phyloP scores from a whole-genome alignment of 2,797 vertebrate species.

The Gymnothorax reevesii region DNA sequence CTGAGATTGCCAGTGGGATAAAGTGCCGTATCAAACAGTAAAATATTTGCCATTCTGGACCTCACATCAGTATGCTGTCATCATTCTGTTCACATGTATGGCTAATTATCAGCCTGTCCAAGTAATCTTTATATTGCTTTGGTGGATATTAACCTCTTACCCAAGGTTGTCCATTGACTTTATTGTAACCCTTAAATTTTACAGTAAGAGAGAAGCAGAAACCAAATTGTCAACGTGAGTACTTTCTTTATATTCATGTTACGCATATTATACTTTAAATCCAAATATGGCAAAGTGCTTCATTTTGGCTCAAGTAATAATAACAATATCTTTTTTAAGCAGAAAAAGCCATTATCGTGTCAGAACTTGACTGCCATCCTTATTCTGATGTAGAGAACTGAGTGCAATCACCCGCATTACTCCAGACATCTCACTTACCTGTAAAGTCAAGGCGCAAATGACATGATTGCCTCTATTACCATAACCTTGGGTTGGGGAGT shows the following conservation, averaged over 20 bases:
- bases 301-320: background rate
- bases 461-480: background rate
- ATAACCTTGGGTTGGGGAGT: background rate
- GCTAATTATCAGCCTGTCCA: background rate
- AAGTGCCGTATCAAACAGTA: background rate
- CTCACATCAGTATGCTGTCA: background rate
- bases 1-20: background rate
- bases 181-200: conserved; percentile 7
- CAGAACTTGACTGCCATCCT: background rate
- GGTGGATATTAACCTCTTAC: background rate
- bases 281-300: background rate
- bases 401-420: background rate
- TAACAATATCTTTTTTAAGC: background rate
- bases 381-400: background rate
- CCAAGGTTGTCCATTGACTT: background rate
- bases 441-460: background rate
- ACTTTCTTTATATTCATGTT: background rate
- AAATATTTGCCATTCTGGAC: background rate
- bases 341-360: background rate
- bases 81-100: background rate
- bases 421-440: background rate
- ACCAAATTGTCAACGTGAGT: background rate
- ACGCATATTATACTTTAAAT: background rate
- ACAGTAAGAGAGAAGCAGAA: background rate
- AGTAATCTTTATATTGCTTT: background rate